Evolutionary conservation across 2,888 invertebrate genomes (phyloP).

Genomic region (Netelia inedita): DNA sequence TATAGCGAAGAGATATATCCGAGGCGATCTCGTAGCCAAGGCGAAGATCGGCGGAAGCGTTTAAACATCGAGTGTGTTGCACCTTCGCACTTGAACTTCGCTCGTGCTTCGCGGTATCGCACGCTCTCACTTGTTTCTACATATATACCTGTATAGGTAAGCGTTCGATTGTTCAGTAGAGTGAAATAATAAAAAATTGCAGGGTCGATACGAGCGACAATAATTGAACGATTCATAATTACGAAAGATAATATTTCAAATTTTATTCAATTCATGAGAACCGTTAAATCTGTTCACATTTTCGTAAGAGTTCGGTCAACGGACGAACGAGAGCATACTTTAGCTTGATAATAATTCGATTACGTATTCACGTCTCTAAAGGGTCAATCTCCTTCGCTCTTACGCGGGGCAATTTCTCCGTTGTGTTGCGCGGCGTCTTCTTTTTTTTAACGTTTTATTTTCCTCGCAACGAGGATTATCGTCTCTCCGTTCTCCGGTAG

Average conservation of each 20-base stretch:
- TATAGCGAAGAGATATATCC: constrained; percentile 36
- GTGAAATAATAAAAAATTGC: neutral
- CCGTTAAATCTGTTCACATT: neutral
- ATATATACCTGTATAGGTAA: neutral
- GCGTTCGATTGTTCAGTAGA: neutral
- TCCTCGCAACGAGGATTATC: constrained; percentile 51
- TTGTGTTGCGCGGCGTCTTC: neutral
- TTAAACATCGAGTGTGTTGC: constrained; percentile 63
- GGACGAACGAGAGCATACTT: too few species aligned
- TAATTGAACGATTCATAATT: neutral
- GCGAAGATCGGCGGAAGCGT: constrained; percentile 65
- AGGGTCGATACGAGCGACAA: neutral
- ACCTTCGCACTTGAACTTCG: constrained; percentile 67
- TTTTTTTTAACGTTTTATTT: constrained; percentile 7
- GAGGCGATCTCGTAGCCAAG: constrained; percentile 49
- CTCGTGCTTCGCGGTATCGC: constrained; percentile 20
- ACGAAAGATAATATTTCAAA: neutral
- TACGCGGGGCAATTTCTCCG: constrained; percentile 40
- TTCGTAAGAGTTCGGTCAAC: neutral
- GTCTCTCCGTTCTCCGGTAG: constrained; percentile 66
- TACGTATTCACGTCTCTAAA: constrained; percentile 46
- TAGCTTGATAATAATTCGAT: constrained; percentile 44
- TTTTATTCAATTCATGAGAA: neutral
- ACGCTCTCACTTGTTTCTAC: constrained; percentile 42
- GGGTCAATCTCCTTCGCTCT: constrained; percentile 35